phyloP scores from a whole-genome alignment of 2,113 vertebrate species.

The Crypturellus undulatus region DNA sequence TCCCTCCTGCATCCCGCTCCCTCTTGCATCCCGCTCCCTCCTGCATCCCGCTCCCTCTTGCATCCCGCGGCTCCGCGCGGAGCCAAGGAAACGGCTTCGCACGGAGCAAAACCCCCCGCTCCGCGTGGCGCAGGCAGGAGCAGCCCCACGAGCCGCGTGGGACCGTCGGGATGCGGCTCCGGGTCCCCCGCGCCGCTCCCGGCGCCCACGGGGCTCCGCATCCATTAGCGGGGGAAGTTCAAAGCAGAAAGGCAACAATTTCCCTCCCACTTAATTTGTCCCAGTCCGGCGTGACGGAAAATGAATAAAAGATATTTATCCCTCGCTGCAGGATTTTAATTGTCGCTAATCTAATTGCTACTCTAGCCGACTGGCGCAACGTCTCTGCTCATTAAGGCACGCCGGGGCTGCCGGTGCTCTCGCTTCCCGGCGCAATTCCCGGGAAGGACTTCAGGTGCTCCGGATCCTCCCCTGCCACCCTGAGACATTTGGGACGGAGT shows the following conservation, averaged over 20 bases:
- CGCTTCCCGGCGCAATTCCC: not conserved
- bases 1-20: no score
- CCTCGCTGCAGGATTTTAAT: conserved; percentile 78
- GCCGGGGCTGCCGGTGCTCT: conserved; percentile 23
- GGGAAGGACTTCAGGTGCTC: not conserved
- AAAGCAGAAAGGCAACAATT: conserved; percentile 58
- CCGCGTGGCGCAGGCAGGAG: not conserved
- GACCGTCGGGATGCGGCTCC: not conserved
- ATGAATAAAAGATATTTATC: conserved; percentile 73
- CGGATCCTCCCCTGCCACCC: not conserved
- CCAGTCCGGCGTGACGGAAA: conserved; percentile 50
- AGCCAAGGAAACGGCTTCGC: not conserved
- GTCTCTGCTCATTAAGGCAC: conserved; percentile 70
- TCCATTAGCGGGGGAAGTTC: conserved; percentile 3
- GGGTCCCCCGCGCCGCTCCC: not conserved
- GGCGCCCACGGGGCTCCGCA: not conserved
- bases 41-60: no score
- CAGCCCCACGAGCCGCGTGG: not conserved
- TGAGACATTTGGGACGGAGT: rapidly evolving
- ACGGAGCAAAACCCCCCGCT: not conserved
- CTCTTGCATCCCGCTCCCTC: no score
- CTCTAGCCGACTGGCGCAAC: conserved; percentile 54
- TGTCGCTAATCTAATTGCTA: conserved; percentile 79
- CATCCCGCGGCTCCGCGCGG: no score
- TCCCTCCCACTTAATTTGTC: conserved; percentile 58